These are phyloP conservation scores for Zaprionus lachaisei DNA, from an alignment of 1,140 invertebrate species.

Conservation along the genomic window DNA sequence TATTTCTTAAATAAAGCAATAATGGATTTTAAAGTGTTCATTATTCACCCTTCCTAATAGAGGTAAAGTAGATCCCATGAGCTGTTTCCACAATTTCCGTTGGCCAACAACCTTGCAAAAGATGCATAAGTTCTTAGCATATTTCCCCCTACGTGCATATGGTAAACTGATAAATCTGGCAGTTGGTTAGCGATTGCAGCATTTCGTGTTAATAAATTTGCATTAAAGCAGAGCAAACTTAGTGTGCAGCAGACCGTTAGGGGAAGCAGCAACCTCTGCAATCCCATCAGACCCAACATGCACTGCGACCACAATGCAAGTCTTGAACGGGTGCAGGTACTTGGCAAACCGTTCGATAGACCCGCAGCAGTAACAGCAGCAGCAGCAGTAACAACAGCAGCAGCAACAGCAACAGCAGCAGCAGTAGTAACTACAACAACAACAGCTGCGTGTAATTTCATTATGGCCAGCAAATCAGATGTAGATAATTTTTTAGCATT, in stretches of 20 bases:
- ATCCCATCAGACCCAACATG: not conserved
- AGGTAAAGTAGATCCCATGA: not conserved
- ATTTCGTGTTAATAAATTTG: constrained; percentile 60
- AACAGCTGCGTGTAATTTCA: constrained; percentile 66
- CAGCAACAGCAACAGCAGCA: constrained; percentile 1
- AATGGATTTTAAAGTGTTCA: too few relatives aligned
- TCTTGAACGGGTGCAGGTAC: constrained; percentile 25
- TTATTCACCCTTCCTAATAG: not conserved
- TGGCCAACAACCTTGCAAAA: not conserved
- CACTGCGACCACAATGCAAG: constrained; percentile 7
- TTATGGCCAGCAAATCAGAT: constrained; percentile 79
- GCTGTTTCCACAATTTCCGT: constrained; percentile 11
- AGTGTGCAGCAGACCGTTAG: constrained; percentile 30
- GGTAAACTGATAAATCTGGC: constrained; percentile 24
- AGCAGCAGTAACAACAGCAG: constrained; percentile 18
- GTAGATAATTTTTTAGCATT: constrained; percentile 70
- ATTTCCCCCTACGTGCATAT: constrained; percentile 18
- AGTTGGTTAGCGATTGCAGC: constrained; percentile 24
- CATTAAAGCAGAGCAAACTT: constrained; percentile 55
- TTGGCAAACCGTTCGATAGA: constrained; percentile 33
- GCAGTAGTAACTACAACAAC: constrained; percentile 11
- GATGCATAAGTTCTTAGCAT: constrained; percentile 18
- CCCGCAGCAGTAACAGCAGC: constrained; percentile 8
- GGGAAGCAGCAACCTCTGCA: not conserved
- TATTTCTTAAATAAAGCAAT: not conserved